phyloP scores from a whole-genome alignment of 2,113 vertebrate genomes.

The Thinocorus orbignyianus region DNA sequence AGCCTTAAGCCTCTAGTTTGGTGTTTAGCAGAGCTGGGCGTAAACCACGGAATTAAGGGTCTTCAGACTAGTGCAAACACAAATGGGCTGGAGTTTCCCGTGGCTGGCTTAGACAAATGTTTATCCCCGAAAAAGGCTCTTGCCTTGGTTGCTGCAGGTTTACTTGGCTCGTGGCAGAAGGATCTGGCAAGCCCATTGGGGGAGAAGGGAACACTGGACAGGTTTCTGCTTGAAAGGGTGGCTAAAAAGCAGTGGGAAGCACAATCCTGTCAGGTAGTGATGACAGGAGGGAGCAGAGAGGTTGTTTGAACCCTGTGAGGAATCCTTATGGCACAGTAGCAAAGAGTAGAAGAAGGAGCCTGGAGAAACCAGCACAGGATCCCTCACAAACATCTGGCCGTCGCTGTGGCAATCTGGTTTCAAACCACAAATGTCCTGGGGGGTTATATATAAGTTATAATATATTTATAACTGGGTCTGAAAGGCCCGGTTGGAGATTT shows the following conservation, averaged over 20 bases:
- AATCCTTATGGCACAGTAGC: not conserved
- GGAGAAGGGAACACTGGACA: not conserved
- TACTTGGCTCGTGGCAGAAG: not conserved
- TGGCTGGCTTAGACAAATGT: not conserved
- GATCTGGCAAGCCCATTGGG: not conserved
- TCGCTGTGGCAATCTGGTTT: not conserved
- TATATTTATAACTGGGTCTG: not conserved
- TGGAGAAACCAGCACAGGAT: not conserved
- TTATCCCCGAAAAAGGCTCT: not conserved
- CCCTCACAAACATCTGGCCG: not conserved
- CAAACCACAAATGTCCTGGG: not conserved
- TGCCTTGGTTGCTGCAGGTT: not conserved
- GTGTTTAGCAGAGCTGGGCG: not conserved
- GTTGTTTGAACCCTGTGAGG: not conserved
- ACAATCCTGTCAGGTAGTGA: not conserved
- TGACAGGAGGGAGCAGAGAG: not conserved
- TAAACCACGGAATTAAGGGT: not conserved
- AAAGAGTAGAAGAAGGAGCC: not conserved
- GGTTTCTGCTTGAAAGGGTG: not conserved
- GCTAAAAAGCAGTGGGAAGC: not conserved
- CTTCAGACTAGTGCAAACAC: rapidly evolving
- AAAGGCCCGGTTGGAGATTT: not conserved
- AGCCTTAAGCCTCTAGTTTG: not conserved
- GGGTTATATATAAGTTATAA: not conserved
- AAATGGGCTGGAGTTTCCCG: not conserved